Evolutionary conservation across 2,113 vertebrate species (phyloP).

Genomic region (Gallinago media): DNA sequence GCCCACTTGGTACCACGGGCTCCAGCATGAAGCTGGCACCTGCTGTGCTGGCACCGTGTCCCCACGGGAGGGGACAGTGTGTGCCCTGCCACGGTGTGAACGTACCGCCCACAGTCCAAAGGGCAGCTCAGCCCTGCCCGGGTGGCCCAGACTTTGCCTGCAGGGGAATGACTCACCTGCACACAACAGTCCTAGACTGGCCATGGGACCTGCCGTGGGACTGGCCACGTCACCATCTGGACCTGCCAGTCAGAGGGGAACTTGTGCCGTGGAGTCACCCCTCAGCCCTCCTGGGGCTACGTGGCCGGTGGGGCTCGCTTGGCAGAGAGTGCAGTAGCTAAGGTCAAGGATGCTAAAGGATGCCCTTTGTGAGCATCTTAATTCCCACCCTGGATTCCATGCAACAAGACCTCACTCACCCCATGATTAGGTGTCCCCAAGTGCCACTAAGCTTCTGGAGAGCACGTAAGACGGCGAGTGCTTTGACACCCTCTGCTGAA

Average conservation of each 20-base stretch:
- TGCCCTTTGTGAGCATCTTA: neutral
- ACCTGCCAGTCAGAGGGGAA: neutral
- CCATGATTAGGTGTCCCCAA: neutral
- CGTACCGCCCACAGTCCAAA: neutral
- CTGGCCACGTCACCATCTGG: accelerated
- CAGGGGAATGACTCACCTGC: neutral
- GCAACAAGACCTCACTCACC: neutral
- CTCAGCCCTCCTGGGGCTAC: neutral
- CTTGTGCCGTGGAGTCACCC: neutral
- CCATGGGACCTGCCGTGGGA: accelerated
- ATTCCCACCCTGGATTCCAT: neutral
- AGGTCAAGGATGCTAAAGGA: neutral
- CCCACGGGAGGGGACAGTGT: accelerated
- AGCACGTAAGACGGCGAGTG: accelerated
- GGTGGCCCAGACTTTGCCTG: slow-evolving; percentile 43
- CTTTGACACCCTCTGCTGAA: neutral
- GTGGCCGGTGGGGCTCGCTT: accelerated
- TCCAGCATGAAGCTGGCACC: accelerated
- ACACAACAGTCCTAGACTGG: accelerated
- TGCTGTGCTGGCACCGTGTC: neutral
- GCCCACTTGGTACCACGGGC: accelerated
- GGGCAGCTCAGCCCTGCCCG: neutral
- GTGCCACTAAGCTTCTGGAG: neutral
- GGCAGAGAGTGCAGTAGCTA: neutral
- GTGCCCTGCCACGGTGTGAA: neutral